These are phyloP conservation scores for Aegithalos caudatus DNA, from an alignment of 2,113 vertebrate genomes.

Conservation along the genomic window DNA sequence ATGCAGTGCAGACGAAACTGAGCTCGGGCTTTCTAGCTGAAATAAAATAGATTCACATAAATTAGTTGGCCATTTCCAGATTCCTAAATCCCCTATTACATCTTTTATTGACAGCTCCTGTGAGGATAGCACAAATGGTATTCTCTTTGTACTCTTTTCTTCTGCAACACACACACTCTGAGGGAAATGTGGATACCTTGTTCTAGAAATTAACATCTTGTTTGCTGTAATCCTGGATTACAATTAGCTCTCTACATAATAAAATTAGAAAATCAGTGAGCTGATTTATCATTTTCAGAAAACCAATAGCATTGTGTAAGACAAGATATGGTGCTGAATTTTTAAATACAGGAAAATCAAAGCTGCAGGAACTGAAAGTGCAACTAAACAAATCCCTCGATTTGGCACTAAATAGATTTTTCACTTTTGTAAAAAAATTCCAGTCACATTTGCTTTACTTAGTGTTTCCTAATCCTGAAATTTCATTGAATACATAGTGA, in stretches of 20 bases:
- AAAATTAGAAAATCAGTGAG: slow-evolving; percentile 80
- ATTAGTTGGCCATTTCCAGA: slow-evolving; percentile 87
- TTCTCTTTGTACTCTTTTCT: slow-evolving; percentile 74
- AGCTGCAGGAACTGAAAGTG: slow-evolving; percentile 17
- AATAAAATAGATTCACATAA: slow-evolving; percentile 90
- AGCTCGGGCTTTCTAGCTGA: slow-evolving; percentile 79
- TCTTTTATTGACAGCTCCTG: slow-evolving; percentile 84
- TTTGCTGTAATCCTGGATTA: slow-evolving; percentile 93
- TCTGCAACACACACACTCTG: slow-evolving; percentile 65
- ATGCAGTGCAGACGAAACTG: slow-evolving; percentile 76
- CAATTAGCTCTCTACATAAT: slow-evolving; percentile 82
- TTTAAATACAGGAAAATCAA: slow-evolving; percentile 47
- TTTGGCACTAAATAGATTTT: background rate
- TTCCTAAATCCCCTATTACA: slow-evolving; percentile 91
- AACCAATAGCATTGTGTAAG: slow-evolving; percentile 49
- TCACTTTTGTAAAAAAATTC: background rate
- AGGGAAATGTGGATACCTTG: slow-evolving; percentile 79
- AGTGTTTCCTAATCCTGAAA: background rate
- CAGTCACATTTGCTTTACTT: background rate
- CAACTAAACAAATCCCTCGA: background rate
- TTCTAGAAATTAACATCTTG: slow-evolving; percentile 87
- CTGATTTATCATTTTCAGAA: slow-evolving; percentile 66
- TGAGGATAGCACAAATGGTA: slow-evolving; percentile 80
- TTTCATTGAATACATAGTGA: background rate
- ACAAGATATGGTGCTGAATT: slow-evolving; percentile 25